phyloP scores from a whole-genome alignment of 2,797 vertebrate species.

The Saxicola maurus region DNA sequence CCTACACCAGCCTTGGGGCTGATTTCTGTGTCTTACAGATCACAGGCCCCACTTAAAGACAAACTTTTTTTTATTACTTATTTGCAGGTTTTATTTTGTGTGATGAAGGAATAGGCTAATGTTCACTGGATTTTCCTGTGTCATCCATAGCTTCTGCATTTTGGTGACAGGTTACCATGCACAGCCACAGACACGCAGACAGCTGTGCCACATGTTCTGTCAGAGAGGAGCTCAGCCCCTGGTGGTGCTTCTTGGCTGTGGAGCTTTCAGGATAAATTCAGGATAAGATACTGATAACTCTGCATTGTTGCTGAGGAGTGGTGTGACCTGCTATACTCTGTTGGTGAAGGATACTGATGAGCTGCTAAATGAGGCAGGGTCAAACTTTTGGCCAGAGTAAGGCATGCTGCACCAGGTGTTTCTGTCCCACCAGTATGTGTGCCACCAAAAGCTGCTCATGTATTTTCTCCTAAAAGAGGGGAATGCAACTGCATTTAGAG shows the following conservation, averaged over 20 bases:
- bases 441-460: background rate
- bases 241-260: fast-evolving
- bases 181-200: fast-evolving
- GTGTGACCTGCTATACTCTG: background rate
- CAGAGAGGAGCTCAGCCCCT: background rate
- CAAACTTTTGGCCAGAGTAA: background rate
- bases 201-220: background rate
- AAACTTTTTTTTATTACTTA: background rate
- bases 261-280: background rate
- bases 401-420: background rate
- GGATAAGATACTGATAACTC: background rate
- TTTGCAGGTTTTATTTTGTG: background rate
- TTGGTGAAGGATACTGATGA: background rate
- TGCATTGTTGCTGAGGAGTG: background rate
- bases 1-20: fast-evolving
- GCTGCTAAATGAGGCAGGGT: background rate
- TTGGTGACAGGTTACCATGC: fast-evolving
- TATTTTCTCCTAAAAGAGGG: background rate
- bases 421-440: background rate
- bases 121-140: background rate
- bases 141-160: background rate
- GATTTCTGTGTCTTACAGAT: background rate
- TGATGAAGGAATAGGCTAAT: background rate
- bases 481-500: background rate
- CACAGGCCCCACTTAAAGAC: background rate